These are phyloP conservation scores for Stegodyphus dumicola DNA, from an alignment of 1,140 invertebrate species.

Conservation along the genomic window DNA sequence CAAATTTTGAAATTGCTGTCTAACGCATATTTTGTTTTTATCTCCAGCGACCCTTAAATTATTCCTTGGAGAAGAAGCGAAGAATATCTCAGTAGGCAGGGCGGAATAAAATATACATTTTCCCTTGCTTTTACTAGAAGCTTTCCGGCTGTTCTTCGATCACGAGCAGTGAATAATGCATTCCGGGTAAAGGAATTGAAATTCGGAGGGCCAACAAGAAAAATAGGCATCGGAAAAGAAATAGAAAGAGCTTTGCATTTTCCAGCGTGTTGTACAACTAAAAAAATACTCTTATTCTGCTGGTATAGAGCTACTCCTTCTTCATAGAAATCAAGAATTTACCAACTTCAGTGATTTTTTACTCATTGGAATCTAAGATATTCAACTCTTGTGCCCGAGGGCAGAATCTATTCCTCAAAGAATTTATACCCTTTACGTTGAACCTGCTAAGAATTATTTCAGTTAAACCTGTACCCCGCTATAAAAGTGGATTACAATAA, in stretches of 20 bases:
- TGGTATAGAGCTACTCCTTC: too few relatives aligned
- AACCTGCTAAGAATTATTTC: too few relatives aligned
- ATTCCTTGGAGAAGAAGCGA: background rate
- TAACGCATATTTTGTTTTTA: background rate
- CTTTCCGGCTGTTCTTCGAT: background rate
- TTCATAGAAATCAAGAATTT: too few relatives aligned
- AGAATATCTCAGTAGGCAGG: background rate
- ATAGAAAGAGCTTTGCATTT: background rate
- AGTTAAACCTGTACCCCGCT: too few relatives aligned
- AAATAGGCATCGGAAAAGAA: background rate
- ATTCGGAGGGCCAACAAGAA: background rate
- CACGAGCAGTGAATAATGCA: background rate
- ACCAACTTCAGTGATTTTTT: too few relatives aligned
- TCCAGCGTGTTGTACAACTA: background rate
- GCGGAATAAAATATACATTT: background rate
- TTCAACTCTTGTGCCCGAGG: too few relatives aligned
- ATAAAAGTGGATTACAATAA: too few relatives aligned
- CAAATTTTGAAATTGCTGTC: too few relatives aligned
- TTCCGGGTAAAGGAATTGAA: background rate
- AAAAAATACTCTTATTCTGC: too few relatives aligned
- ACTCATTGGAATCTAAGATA: too few relatives aligned
- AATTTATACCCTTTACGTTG: too few relatives aligned
- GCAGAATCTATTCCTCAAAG: too few relatives aligned
- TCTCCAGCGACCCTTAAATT: background rate
- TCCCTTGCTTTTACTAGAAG: background rate